phyloP scores from a whole-genome alignment of 2,797 vertebrate genomes.

The Cossypha niveicapilla region DNA sequence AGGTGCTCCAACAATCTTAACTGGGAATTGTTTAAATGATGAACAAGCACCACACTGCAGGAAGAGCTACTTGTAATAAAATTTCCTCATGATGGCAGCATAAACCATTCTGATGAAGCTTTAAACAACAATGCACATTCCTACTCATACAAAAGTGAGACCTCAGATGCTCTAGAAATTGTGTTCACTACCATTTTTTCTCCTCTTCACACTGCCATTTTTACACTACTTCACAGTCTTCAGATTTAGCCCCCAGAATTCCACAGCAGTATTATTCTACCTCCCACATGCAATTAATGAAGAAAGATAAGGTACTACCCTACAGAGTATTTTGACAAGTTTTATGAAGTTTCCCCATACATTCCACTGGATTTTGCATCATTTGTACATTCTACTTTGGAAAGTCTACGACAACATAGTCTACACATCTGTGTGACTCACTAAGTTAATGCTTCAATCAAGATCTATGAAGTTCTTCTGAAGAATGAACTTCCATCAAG shows the following conservation, averaged over 20 bases:
- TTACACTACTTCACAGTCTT: not conserved
- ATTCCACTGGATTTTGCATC: not conserved
- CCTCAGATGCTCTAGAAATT: not conserved
- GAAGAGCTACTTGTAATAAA: not conserved
- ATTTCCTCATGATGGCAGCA: conserved; percentile 72
- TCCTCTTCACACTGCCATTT: not conserved
- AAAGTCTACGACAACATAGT: not conserved
- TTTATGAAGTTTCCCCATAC: not conserved
- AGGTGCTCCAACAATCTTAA: not conserved
- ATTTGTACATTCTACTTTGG: not conserved
- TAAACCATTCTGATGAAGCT: not conserved
- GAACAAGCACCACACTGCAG: not conserved
- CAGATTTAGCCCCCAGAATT: not conserved
- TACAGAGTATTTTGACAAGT: not conserved
- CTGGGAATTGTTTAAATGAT: not conserved
- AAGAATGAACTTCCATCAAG: not conserved
- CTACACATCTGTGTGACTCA: not conserved
- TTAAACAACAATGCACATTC: not conserved
- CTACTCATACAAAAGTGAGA: not conserved
- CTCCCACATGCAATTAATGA: not conserved
- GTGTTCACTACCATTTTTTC: not conserved
- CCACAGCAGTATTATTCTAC: not conserved
- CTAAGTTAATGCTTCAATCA: not conserved
- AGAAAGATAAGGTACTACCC: not conserved
- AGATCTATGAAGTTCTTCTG: not conserved